Percentiles rank a stretch among this genome's conserved stretches.
phyloP scores from a whole-genome alignment of 2,797 vertebrate species.

The Crenichthys baileyi region DNA sequence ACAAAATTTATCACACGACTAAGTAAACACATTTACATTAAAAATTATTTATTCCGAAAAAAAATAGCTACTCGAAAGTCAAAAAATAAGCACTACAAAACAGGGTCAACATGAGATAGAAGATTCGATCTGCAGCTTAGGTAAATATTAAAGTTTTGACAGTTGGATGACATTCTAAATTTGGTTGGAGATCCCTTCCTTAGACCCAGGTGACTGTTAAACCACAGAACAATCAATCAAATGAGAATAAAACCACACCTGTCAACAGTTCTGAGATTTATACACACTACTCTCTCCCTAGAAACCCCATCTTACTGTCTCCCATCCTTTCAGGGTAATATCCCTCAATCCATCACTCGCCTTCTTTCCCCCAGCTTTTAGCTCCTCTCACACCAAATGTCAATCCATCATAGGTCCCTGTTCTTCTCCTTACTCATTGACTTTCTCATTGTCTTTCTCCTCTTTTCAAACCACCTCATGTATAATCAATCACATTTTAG shows the following conservation, averaged over 20 bases:
- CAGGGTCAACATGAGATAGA: background rate
- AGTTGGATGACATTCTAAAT: conserved; percentile 8
- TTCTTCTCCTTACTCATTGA: conserved; percentile 19
- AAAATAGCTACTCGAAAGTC: background rate
- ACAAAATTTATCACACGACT: background rate
- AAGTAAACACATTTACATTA: background rate
- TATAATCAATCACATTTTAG: conserved; percentile 51
- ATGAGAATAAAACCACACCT: conserved; percentile 17
- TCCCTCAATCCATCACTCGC: conserved; percentile 46
- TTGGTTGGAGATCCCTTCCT: background rate
- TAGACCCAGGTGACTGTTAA: conserved; percentile 3
- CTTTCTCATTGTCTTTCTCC: conserved; percentile 15
- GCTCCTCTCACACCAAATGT: conserved; percentile 33
- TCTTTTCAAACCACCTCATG: conserved; percentile 13
- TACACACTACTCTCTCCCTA: conserved; percentile 10
- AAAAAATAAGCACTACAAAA: background rate
- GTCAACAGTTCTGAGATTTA: conserved; percentile 17
- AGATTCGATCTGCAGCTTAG: background rate
- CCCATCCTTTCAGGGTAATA: conserved; percentile 36
- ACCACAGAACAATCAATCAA: conserved; percentile 29
- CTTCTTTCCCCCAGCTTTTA: conserved; percentile 39
- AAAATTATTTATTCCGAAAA: background rate
- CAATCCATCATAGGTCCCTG: conserved; percentile 54
- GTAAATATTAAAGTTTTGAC: background rate
- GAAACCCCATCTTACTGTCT: conserved; percentile 13